These are phyloP conservation scores for Anthopleura xanthogrammica DNA, from an alignment of 92 coral and sea anemone species.

Conservation along the genomic window DNA sequence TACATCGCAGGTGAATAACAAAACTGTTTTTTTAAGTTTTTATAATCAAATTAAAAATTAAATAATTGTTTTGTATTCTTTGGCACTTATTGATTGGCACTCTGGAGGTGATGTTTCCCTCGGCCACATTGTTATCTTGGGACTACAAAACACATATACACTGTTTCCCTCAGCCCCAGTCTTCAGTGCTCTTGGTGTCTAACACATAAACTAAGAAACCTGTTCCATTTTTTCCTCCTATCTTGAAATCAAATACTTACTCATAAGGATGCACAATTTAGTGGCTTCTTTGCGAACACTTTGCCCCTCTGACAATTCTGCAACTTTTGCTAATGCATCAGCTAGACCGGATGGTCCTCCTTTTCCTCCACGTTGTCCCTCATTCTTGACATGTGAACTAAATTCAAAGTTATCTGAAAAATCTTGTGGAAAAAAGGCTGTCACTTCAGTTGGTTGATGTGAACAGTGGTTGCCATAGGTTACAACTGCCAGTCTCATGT, in stretches of 20 bases:
- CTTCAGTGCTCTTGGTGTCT: no score
- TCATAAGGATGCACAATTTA: slow-evolving; percentile 9
- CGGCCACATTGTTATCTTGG: no score
- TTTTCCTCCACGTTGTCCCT: not conserved
- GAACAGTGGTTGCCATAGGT: not conserved
- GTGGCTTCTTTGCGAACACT: slow-evolving; percentile 4
- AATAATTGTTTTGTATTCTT: no score
- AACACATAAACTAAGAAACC: no score
- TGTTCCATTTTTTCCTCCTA: no score
- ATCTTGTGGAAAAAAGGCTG: not conserved
- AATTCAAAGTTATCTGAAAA: slow-evolving; percentile 7
- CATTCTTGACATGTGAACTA: not conserved
- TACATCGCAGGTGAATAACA: no score
- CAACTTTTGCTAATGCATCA: slow-evolving; percentile 11
- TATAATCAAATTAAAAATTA: no score
- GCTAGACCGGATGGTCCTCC: slow-evolving; percentile 17
- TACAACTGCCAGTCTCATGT: slow-evolving; percentile 7
- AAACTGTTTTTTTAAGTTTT: no score
- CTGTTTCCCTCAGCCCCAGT: no score
- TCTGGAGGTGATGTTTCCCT: no score
- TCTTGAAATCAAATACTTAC: not conserved
- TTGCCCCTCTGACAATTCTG: not conserved
- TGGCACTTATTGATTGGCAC: no score
- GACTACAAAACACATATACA: no score
- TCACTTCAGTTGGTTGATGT: not conserved